Evolutionary conservation across 1,140 invertebrate genomes (phyloP).

Genomic region (Halotydeus destructor): DNA sequence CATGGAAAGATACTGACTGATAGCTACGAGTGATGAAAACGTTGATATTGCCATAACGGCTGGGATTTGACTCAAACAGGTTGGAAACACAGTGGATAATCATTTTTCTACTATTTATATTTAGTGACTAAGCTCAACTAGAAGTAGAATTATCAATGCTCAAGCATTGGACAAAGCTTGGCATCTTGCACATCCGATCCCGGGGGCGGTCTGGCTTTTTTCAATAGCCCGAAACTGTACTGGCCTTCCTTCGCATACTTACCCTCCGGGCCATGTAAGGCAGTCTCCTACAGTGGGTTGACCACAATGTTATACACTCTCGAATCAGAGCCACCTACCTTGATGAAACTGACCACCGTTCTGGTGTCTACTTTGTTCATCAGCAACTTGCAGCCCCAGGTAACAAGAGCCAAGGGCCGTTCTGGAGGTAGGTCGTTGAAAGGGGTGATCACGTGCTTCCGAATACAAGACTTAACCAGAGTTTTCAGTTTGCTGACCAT

Average conservation of each 20-base stretch:
- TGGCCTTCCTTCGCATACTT: slow-evolving; percentile 34
- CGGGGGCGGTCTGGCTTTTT: slow-evolving; percentile 26
- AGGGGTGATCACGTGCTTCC: slow-evolving; percentile 58
- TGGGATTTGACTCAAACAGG: too few species aligned
- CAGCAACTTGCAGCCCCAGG: slow-evolving; percentile 48
- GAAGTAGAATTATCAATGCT: too few species aligned
- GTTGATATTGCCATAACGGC: too few species aligned
- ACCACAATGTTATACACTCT: slow-evolving; percentile 6
- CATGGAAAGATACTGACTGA: too few species aligned
- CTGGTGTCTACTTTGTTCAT: slow-evolving; percentile 43
- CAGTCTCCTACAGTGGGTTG: slow-evolving; percentile 20
- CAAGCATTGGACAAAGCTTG: slow-evolving; percentile 6
- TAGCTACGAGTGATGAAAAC: too few species aligned
- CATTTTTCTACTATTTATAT: too few species aligned
- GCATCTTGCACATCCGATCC: slow-evolving; percentile 17
- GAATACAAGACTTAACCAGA: slow-evolving; percentile 44
- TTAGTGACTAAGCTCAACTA: too few species aligned
- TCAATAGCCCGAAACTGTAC: slow-evolving; percentile 33
- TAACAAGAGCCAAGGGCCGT: slow-evolving; percentile 46
- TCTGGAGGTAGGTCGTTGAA: slow-evolving; percentile 36
- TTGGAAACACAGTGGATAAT: too few species aligned
- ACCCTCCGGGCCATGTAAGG: slow-evolving; percentile 40
- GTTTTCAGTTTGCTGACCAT: slow-evolving; percentile 36
- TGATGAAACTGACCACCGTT: slow-evolving; percentile 39
- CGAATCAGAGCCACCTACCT: slow-evolving; percentile 21